These are phyloP conservation scores for Myiozetetes cayanensis DNA, from an alignment of 2,113 vertebrate genomes.

Conservation along the genomic window DNA sequence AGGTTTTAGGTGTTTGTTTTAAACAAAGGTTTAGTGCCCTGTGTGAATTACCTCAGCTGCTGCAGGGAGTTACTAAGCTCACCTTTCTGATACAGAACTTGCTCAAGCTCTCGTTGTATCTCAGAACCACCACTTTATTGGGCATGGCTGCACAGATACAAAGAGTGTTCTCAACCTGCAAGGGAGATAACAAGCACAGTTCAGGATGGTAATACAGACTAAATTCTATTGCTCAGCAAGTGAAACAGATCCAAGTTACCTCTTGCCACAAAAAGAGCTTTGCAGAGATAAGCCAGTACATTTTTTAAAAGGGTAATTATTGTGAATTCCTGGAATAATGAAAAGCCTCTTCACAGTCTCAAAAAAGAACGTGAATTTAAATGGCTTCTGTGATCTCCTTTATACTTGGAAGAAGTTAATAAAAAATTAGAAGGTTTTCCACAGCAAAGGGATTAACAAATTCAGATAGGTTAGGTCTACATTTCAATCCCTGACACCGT, in stretches of 20 bases:
- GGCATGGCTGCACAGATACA: conserved; percentile 98
- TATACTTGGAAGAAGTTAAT: not conserved
- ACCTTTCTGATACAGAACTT: conserved; percentile 98
- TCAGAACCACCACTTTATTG: conserved; percentile 91
- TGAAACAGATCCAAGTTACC: not conserved
- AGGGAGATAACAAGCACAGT: not conserved
- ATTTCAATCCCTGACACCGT: not conserved
- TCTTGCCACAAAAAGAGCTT: not conserved
- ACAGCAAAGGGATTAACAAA: not conserved
- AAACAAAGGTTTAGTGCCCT: not conserved
- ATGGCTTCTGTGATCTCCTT: not conserved
- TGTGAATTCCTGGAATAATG: not conserved
- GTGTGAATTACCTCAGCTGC: not conserved
- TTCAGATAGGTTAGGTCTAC: not conserved
- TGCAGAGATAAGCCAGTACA: not conserved
- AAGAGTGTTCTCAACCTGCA: conserved; percentile 90
- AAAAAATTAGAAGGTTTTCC: not conserved
- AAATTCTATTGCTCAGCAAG: not conserved
- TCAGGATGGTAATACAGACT: not conserved
- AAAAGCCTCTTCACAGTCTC: conserved; percentile 28
- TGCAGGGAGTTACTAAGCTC: not conserved
- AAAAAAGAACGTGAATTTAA: not conserved
- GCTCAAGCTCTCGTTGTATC: conserved; percentile 94
- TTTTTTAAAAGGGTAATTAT: not conserved
- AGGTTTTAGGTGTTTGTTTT: not conserved